Evolutionary conservation across 2,113 vertebrate species (phyloP), one percentile per base, ranked within the genome.

Genomic region (Odocoileus virginianus): DNA sequence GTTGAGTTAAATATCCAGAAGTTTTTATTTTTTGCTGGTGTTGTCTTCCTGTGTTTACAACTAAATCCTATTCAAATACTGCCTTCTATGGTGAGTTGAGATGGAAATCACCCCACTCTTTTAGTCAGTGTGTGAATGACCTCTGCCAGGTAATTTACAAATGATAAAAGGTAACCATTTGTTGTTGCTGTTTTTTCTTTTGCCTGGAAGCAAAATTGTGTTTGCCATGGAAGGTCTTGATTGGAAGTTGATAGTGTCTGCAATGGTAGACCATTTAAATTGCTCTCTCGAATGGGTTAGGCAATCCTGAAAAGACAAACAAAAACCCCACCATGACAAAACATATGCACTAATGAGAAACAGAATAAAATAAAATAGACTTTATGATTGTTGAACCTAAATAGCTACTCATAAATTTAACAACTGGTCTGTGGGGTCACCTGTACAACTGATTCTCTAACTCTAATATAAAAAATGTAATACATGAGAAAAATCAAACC

Each of bases 1-100:
- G 21, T 55, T 87, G 76, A 95, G 55, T 87, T 95, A 96, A 97
- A 94, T 91, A 58, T 89, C 28, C 43, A 93, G 78, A 93, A 89
- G 6, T 92, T 93, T 91, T 78, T 27, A 52, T 16, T 47, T 89
- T 92, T 95, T 97, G 30, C 43, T 97, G 10, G 86, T 36, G 43
- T 92, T 60, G 55, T 96, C 15, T 45, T 93, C 28, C 43, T 67
- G 1, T 61, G 36, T 28, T 97, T 57, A 93, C 11, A 87, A 50
- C 15, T 79, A 94, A 94, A 61, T 74, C 27, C 74, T 88, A 67
- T 16, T 23, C 10, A 79, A 67, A 86, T 60, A 52, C 3, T 54
- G 30, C 47, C 12, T 86, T 57, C 4, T 57, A 17, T 27, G 16
- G 6, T 82, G 12, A 74, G 3, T 57, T 45, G 6, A 82, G 43